Evolutionary conservation across 2,797 vertebrate genomes (phyloP), one percentile per base, ranked within the genome.

Genomic region (Oreonectes daqikongensis): DNA sequence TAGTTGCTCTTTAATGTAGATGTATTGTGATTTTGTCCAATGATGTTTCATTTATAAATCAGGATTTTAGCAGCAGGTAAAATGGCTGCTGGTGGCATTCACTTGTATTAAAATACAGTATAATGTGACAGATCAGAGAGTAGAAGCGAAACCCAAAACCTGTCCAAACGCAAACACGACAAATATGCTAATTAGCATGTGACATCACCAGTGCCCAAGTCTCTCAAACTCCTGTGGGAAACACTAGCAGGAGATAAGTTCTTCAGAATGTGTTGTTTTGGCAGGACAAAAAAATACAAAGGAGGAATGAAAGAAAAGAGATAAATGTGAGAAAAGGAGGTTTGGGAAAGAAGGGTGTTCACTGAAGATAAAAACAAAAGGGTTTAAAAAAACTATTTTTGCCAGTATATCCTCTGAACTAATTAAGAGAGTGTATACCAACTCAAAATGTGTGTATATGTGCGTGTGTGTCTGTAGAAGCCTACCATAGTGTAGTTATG

Each of bases 401-500:
- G 46, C 30, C 44, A 52, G 59, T 10, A 5, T 64, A 73, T 73
- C 10, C 35, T 73, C 61, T 64, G 52, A 17, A 7, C 26, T 17
- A 20, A 64, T n/a, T 42, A 67, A 44, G 32, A 22, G 14, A 11
- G 32, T 15, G 44, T 68, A 65, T 30, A 46, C 61, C 59, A 32
- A 6, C 42, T 59, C 18, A 24, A 38, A 53, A 50, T 35, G 38
- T 12, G 59, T 61, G 42, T 42, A 63, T 42, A 6, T 6, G 32
- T 42, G 40, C 40, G 10, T 20, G 75, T n/a, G 8, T 18, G 46
- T 38, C 17, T 50, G 30, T 32, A 12, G 55, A 59, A 30, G 92
- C 95, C 70, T 91, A 98, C 97, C 97, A 99, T 98, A 50, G 97
- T 98, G 86, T 97, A 99, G 92, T 94, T 93, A 88, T 99, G 95